A percentile compares a stretch with the other conserved stretches of the same genome.
These are phyloP conservation scores for Tenthredo scrophulariae DNA, from an alignment of 2,888 invertebrate species.

Conservation along the genomic window DNA sequence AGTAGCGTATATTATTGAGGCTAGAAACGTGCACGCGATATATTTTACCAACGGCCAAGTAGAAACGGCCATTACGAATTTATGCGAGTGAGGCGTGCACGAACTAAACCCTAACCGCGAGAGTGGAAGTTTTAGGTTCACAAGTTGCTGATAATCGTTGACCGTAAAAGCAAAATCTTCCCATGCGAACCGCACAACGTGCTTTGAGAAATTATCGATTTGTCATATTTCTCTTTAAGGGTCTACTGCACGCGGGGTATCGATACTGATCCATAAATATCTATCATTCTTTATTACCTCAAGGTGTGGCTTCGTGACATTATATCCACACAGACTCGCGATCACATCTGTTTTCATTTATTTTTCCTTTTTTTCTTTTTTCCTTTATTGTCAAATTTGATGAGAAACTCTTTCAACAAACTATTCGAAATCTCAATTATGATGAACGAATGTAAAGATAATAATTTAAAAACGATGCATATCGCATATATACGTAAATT, in stretches of 20 bases:
- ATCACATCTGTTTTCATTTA: constrained; percentile 31
- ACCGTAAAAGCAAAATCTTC: constrained; percentile 41
- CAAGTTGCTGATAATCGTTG: constrained; percentile 44
- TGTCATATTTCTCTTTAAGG: constrained; percentile 67
- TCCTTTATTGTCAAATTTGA: neutral
- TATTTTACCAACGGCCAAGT: constrained; percentile 13
- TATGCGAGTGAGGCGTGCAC: constrained; percentile 28
- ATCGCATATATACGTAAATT: neutral
- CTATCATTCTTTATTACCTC: constrained; percentile 53
- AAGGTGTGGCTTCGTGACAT: constrained; percentile 53
- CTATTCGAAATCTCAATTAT: too few relatives aligned
- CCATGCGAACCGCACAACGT: constrained; percentile 17
- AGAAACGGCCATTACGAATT: constrained; percentile 34
- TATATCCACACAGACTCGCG: neutral
- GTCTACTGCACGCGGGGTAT: constrained; percentile 59
- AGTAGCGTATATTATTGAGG: constrained; percentile 19
- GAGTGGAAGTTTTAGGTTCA: constrained; percentile 34
- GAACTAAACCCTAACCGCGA: neutral
- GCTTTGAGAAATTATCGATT: constrained; percentile 68
- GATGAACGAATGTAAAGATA: neutral
- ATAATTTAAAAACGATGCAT: neutral
- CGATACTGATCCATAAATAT: constrained; percentile 54
- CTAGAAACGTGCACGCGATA: constrained; percentile 21
- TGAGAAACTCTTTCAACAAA: neutral
- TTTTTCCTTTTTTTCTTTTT: neutral